Conservation (phyloP, 2,797 vertebrate species). For the Clamator glandarius region DNA sequence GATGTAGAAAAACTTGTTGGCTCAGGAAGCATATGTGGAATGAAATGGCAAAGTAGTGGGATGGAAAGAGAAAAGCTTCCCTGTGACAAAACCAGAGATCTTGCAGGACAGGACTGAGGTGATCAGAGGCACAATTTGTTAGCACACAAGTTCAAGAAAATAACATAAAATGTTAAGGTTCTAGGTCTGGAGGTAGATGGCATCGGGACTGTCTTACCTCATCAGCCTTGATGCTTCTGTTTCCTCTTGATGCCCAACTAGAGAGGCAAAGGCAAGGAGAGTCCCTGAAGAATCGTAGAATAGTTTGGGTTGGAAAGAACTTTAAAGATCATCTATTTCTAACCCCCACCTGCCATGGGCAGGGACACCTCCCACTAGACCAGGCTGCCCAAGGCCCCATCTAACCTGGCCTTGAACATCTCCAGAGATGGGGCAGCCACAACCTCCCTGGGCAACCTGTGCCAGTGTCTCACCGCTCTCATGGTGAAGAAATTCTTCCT, state of each 20-base stretch:
- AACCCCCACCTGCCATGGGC: too few relatives aligned
- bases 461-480: too few relatives aligned
- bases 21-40: not conserved
- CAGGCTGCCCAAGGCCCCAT: too few relatives aligned
- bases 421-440: too few relatives aligned
- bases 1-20: not conserved
- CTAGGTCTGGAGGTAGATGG: fast-evolving
- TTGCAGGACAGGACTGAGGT: not conserved
- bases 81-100: not conserved
- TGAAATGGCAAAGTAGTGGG: not conserved
- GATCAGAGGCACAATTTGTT: not conserved
- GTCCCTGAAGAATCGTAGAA: too few relatives aligned
- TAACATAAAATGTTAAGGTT: not conserved
- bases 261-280: not conserved
- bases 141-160: not conserved
- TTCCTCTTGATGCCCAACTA: not conserved
- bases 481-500: too few relatives aligned
- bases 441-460: too few relatives aligned
- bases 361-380: too few relatives aligned
- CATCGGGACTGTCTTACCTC: not conserved
- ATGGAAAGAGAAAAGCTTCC: not conserved
- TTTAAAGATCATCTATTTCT: too few relatives aligned
- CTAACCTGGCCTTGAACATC: too few relatives aligned
- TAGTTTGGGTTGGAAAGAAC: too few relatives aligned
- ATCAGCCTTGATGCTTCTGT: not conserved